A percentile compares a stretch with the other conserved stretches of the same genome.
These are phyloP conservation scores for Odontocolon sp. DNA, from an alignment of 2,888 invertebrate species.

Conservation along the genomic window DNA sequence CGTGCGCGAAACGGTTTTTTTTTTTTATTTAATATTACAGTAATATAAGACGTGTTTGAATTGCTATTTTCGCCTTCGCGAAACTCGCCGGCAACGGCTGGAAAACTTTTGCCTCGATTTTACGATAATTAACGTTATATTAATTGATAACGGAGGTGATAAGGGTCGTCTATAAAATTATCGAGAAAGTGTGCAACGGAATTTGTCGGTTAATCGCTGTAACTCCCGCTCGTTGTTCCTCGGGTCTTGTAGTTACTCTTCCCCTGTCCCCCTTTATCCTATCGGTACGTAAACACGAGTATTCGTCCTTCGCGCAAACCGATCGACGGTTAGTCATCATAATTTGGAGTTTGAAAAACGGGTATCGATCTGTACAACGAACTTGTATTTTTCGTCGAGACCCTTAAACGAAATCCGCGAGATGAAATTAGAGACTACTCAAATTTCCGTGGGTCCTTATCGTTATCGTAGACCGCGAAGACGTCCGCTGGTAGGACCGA, in stretches of 20 bases:
- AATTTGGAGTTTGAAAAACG: not conserved
- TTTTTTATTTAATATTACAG: too few species aligned
- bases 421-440: constrained; percentile 67
- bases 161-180: not conserved
- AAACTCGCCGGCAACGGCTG: not conserved
- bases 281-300: constrained; percentile 39
- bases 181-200: not conserved
- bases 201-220: not conserved
- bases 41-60: too few species aligned
- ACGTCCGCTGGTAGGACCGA: constrained; percentile 76
- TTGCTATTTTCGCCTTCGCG: not conserved
- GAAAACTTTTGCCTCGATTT: not conserved
- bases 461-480: constrained; percentile 73
- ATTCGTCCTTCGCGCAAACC: constrained; percentile 15
- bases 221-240: not conserved
- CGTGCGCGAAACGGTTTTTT: not conserved
- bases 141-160: not conserved
- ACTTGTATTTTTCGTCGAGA: not conserved
- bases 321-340: not conserved
- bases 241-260: too few species aligned
- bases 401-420: constrained; percentile 12
- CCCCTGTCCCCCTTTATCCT: not conserved
- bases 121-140: not conserved
- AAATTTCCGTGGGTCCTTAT: constrained; percentile 63
- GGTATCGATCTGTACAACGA: not conserved